Base-by-base conservation (phyloP, 2,113 vertebrate genomes). In the Cavia porcellus region DNA sequence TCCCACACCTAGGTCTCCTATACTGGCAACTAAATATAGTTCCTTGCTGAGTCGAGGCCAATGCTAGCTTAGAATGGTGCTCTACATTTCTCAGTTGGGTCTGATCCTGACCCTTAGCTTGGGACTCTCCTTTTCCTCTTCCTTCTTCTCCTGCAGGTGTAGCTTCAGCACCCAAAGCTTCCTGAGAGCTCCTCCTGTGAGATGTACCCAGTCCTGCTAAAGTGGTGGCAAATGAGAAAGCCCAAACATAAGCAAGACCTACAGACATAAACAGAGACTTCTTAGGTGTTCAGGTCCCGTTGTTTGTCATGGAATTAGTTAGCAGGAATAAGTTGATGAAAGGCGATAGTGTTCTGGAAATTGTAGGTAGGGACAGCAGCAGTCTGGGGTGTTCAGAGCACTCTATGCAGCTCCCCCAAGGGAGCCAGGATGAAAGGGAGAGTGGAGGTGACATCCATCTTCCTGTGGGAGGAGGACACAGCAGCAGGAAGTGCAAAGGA, bases 321-420 rank as follows among this genome's bases (percentile, higher is more conserved):
- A 95, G 88, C 92, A 88, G 35, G 90, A 93, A 95, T 50, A 93
- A 75, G 57, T 42, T 35, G 77, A 89, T 57, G 70, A 89, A 55
- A 62, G 11, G 14, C 47, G 87, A 84, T 47, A 55, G 6, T 59
- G 62, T 92, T 84, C 62, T 86, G 80, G 89, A 86, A 90, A 93
- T 10, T 14, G 1, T 32, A 91, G 70, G 35, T 9, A 30, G 0
- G 25, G 83, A 62, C 25, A n/a, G 1, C 15, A 28, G 20, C 20
- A 28, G 12, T 12, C 50, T 10, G n/a, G n/a, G 45, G 45, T 28
- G 64, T 57, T 86, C 52, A 3, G 83, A 86, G 92, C 52, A 42
- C 35, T 66, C 24, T 74, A 22, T 32, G 30, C 20, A n/a, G 72
- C 20, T 82, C 50, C 86, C 72, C 77, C n/a, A 52, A 62, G 74